Percentiles rank a stretch among this genome's conserved stretches.
These are phyloP conservation scores for Oscheius sp. DNA, from an alignment of 2,888 invertebrate genomes.

Conservation along the genomic window DNA sequence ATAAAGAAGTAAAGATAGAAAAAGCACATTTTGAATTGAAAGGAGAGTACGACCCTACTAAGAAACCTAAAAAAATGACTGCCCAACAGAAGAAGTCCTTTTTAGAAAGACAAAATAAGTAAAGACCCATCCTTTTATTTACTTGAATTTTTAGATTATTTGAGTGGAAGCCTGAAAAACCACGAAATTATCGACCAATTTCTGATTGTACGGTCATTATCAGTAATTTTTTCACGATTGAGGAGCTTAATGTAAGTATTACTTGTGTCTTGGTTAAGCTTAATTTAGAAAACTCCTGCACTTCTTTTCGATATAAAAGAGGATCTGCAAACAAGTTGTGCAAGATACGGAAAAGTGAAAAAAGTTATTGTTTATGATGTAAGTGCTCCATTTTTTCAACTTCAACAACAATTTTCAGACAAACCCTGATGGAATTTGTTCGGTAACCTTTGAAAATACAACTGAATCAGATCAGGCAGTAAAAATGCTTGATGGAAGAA, in stretches of 20 bases:
- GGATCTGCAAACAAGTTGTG: constrained; percentile 86
- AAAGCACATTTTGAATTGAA: constrained; percentile 92
- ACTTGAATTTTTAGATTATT: constrained; percentile 78
- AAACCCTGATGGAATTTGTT: constrained; percentile 91
- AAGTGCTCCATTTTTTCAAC: constrained; percentile 72
- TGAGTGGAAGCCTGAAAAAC: constrained; percentile 94
- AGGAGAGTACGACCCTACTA: constrained; percentile 83
- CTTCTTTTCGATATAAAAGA: constrained; percentile 89
- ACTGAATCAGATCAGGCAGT: constrained; percentile 92
- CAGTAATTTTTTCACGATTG: constrained; percentile 89
- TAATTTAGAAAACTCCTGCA: constrained; percentile 80
- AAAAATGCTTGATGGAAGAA: constrained; percentile 85
- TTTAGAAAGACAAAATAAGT: constrained; percentile 90
- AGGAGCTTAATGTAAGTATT: constrained; percentile 80
- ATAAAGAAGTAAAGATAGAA: constrained; percentile 81
- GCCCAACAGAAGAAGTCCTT: constrained; percentile 84
- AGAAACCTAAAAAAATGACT: constrained; percentile 84
- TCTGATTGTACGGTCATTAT: constrained; percentile 90
- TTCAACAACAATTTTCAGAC: constrained; percentile 72
- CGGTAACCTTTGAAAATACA: constrained; percentile 87
- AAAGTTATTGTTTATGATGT: constrained; percentile 91
- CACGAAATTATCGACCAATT: constrained; percentile 84
- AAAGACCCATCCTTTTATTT: not conserved
- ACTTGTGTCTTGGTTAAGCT: not conserved
- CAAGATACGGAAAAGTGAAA: constrained; percentile 88